A percentile compares a stretch with the other conserved stretches of the same genome.
These are phyloP conservation scores for Oxyteleia sp. DNA, from an alignment of 2,888 invertebrate species.

Conservation along the genomic window DNA sequence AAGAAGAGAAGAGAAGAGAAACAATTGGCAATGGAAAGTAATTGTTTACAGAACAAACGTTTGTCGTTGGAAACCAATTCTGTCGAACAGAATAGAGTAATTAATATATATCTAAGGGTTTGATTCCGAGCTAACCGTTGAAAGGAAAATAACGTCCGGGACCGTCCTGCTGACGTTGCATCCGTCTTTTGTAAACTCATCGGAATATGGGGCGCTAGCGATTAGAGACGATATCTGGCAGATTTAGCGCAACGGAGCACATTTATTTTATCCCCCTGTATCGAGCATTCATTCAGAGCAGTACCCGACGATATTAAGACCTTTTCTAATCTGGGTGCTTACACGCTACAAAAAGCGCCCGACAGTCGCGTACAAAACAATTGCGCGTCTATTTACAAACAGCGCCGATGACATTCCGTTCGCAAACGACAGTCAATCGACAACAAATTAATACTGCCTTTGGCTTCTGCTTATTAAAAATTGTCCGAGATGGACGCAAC, in stretches of 20 bases:
- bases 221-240: conserved; percentile 67
- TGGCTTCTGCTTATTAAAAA: conserved; percentile 15
- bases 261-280: conserved; percentile 37
- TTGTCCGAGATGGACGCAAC: neutral
- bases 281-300: conserved; percentile 43
- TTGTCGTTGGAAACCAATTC: no score
- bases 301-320: conserved; percentile 42
- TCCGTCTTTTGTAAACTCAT: conserved; percentile 62
- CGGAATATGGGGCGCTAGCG: conserved; percentile 56
- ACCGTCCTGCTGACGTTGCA: conserved; percentile 59
- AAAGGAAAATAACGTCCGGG: conserved; percentile 53
- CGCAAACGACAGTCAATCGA: neutral
- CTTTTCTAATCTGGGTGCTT: conserved; percentile 49
- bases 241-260: conserved; percentile 63
- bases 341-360: conserved; percentile 12
- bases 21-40: no score
- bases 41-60: no score
- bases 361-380: conserved; percentile 11
- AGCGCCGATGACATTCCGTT: neutral
- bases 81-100: conserved; percentile 26
- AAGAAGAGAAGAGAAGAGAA: no score
- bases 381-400: neutral
- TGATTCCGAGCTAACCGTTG: conserved; percentile 28
- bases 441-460: conserved; percentile 3
- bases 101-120: conserved; percentile 40